Evolutionary conservation across 2,888 invertebrate species (phyloP).

Genomic region (Agonopterix alstromeriana): DNA sequence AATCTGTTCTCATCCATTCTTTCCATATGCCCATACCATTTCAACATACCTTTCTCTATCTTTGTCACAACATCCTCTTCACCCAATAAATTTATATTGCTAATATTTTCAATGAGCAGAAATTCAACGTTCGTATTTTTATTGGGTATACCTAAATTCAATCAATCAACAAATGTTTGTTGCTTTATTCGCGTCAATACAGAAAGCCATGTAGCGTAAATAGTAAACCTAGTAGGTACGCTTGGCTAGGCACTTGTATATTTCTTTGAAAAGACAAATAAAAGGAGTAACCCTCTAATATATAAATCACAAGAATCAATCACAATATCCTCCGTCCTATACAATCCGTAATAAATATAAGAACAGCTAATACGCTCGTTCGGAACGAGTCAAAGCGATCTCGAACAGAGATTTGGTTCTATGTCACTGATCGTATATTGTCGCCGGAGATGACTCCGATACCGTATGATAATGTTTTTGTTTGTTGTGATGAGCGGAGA

Average conservation of each 20-base stretch:
- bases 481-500: slow-evolving; percentile 25
- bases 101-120: too few relatives aligned
- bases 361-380: slow-evolving; percentile 46
- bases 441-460: slow-evolving; percentile 68
- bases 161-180: too few relatives aligned
- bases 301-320: too few relatives aligned
- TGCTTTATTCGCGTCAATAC: too few relatives aligned
- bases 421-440: slow-evolving; percentile 73
- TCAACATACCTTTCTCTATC: too few relatives aligned
- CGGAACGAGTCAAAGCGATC: slow-evolving; percentile 62
- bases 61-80: too few relatives aligned
- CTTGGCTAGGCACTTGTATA: too few relatives aligned
- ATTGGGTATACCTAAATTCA: too few relatives aligned
- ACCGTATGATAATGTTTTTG: slow-evolving; percentile 43
- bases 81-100: too few relatives aligned
- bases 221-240: not conserved
- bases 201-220: not conserved
- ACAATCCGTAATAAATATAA: slow-evolving; percentile 34
- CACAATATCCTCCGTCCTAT: not conserved
- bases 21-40: too few relatives aligned
- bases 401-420: slow-evolving; percentile 47
- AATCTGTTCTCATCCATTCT: too few relatives aligned
- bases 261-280: not conserved
- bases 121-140: too few relatives aligned
- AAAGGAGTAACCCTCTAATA: not conserved